phyloP scores from a whole-genome alignment of 2,797 vertebrate species.

The Salarias fasciatus region DNA sequence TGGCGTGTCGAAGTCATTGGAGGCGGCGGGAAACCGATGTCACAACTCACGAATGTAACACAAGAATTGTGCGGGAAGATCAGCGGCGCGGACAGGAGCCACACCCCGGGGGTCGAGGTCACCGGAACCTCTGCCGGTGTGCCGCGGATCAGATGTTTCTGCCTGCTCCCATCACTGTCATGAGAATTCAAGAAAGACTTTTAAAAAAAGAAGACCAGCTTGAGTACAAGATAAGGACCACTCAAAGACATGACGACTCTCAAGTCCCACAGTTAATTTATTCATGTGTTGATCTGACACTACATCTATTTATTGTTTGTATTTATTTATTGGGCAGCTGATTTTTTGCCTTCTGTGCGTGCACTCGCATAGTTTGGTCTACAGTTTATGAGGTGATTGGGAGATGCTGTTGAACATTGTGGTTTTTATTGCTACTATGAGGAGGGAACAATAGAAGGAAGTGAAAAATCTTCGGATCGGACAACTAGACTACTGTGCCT shows the following conservation, averaged over 20 bases:
- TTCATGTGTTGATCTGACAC: conserved; percentile 74
- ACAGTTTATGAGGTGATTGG: conserved; percentile 32
- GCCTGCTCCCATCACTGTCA: conserved; percentile 34
- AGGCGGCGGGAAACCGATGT: conserved; percentile 50
- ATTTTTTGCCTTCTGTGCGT: conserved; percentile 70
- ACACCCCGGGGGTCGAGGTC: conserved; percentile 34
- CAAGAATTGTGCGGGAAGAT: conserved; percentile 47
- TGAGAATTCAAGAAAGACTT: conserved; percentile 24
- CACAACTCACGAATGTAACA: conserved; percentile 73
- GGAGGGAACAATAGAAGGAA: conserved; percentile 33
- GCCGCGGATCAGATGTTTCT: too few relatives aligned
- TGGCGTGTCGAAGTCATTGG: conserved; percentile 32
- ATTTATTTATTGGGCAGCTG: conserved; percentile 85
- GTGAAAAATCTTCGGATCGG: conserved; percentile 63
- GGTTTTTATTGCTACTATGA: conserved; percentile 53
- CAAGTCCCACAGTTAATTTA: conserved; percentile 77
- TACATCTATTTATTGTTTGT: conserved; percentile 84
- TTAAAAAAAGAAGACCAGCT: conserved; percentile 38
- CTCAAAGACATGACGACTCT: conserved; percentile 55
- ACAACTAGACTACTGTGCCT: conserved; percentile 84
- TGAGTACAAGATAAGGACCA: conserved; percentile 44
- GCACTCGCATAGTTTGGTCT: conserved; percentile 54
- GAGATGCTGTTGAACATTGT: conserved; percentile 55
- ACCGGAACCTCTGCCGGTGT: neutral
- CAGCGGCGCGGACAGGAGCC: conserved; percentile 15